These are phyloP conservation scores for Planiliza haematocheilus DNA, from an alignment of 2,113 vertebrate genomes.

Conservation along the genomic window DNA sequence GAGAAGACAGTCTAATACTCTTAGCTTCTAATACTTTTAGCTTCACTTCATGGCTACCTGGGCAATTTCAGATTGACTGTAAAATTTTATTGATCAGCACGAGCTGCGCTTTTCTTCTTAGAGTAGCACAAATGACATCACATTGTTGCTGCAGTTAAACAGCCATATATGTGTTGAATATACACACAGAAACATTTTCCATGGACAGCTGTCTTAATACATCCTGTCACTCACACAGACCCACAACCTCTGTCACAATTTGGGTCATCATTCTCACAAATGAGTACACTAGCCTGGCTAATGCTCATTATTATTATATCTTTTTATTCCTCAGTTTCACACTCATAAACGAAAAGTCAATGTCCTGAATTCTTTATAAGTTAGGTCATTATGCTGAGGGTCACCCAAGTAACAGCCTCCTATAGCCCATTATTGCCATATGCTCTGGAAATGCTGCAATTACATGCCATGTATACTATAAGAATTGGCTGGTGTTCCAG, in stretches of 20 bases:
- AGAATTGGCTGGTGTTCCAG: constrained; percentile 35
- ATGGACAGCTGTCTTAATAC: constrained; percentile 40
- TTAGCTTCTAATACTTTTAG: too few species aligned
- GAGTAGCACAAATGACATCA: constrained; percentile 51
- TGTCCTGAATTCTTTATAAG: constrained; percentile 67
- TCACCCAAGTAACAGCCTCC: constrained; percentile 52
- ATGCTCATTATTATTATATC: constrained; percentile 69
- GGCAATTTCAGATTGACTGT: constrained; percentile 64
- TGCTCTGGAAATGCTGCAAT: constrained; percentile 46
- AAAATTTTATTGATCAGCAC: constrained; percentile 69
- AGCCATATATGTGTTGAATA: constrained; percentile 39
- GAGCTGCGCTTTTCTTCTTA: constrained; percentile 56
- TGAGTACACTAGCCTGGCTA: constrained; percentile 51
- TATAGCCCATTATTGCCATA: constrained; percentile 36
- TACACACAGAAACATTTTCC: constrained; percentile 42
- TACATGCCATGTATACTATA: constrained; percentile 34
- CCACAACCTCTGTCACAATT: constrained; percentile 59
- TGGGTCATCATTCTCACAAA: constrained; percentile 58
- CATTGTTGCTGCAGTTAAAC: constrained; percentile 52
- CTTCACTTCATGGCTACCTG: constrained; percentile 54
- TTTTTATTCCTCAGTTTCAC: constrained; percentile 35
- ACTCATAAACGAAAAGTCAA: constrained; percentile 64
- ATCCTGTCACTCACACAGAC: constrained; percentile 33
- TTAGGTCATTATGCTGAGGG: constrained; percentile 61
- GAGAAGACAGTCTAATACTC: constrained; percentile 52